Evolutionary conservation across 2,888 invertebrate genomes (phyloP).

Genomic region (Seira musarum): DNA sequence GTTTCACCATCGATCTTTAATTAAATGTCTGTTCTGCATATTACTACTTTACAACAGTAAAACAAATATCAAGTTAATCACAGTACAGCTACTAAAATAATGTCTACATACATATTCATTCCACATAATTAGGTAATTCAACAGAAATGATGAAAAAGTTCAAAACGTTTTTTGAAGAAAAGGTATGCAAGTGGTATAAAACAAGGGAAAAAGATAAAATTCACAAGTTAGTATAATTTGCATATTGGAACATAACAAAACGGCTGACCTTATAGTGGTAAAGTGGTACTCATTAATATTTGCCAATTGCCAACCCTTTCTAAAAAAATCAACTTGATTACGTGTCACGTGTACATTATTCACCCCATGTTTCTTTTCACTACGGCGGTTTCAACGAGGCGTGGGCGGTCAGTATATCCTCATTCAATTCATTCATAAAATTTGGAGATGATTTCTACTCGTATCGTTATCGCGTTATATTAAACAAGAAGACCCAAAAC

Average conservation of each 20-base stretch:
- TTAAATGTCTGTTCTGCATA: no score
- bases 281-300: slow-evolving; percentile 3
- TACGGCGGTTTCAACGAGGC: slow-evolving; percentile 28
- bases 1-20: no score
- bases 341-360: slow-evolving; percentile 19
- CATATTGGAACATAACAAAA: slow-evolving; percentile 14
- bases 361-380: neutral
- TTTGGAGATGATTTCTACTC: slow-evolving; percentile 22
- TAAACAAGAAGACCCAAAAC: neutral
- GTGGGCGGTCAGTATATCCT: slow-evolving; percentile 28
- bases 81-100: no score
- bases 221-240: neutral
- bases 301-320: neutral
- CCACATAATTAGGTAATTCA: no score
- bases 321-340: slow-evolving; percentile 1
- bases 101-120: no score
- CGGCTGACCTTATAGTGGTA: no score
- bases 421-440: slow-evolving; percentile 37
- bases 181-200: neutral
- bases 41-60: no score
- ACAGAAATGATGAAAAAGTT: no score
- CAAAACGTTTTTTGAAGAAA: neutral
- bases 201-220: neutral
- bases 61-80: no score
- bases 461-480: slow-evolving; percentile 22